phyloP scores from a whole-genome alignment of 1,140 invertebrate genomes.

The Drosophila equinoxialis region DNA sequence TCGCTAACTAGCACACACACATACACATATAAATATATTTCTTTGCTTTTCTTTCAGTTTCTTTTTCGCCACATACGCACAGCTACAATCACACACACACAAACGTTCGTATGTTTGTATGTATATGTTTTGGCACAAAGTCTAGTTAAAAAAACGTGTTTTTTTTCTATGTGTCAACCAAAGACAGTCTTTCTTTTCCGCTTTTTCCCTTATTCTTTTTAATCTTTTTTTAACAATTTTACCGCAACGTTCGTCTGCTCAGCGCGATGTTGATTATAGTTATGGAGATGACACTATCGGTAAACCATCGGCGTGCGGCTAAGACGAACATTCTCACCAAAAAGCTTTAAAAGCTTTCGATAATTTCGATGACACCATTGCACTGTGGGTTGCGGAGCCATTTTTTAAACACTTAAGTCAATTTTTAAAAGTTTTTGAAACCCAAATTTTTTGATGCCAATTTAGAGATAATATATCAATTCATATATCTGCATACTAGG shows the following conservation, averaged over 20 bases:
- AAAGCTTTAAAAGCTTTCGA: conserved; percentile 2
- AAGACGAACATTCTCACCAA: background rate
- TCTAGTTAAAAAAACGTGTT: conserved; percentile 37
- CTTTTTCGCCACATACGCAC: conserved; percentile 45
- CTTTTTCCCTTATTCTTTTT: conserved; percentile 3
- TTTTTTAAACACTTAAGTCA: no score
- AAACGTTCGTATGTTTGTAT: background rate
- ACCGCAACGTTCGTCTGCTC: conserved; percentile 30
- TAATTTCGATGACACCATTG: no score
- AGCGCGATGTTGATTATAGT: conserved; percentile 15
- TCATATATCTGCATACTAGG: no score
- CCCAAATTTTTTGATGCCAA: no score
- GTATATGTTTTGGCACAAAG: conserved; percentile 20
- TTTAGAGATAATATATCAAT: no score
- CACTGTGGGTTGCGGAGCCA: no score
- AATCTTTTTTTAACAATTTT: conserved; percentile 38
- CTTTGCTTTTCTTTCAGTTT: conserved; percentile 49
- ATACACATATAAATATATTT: conserved; percentile 31
- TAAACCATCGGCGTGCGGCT: no score
- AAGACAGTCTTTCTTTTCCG: conserved; percentile 3
- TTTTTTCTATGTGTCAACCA: conserved; percentile 43
- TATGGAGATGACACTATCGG: no score
- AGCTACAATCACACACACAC: conserved; percentile 15
- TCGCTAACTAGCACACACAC: conserved; percentile 23
- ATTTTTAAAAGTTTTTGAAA: no score